phyloP scores from a whole-genome alignment of 2,888 invertebrate genomes.

The Vesta saturnalis region DNA sequence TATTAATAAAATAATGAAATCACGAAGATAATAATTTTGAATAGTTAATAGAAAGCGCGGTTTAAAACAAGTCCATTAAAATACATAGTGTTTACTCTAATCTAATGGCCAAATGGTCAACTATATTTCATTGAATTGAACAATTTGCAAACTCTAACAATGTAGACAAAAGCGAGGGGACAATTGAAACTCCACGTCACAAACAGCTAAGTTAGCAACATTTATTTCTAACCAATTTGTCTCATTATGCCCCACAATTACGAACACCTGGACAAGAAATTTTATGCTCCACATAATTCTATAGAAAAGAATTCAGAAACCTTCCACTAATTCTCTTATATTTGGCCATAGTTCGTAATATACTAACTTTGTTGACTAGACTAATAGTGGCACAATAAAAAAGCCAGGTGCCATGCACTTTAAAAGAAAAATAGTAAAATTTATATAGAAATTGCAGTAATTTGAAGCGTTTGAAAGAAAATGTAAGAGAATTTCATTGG shows the following conservation, averaged over 20 bases:
- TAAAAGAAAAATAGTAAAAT: background rate
- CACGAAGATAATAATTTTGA: too few species aligned
- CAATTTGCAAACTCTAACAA: conserved; percentile 41
- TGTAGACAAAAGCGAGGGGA: conserved; percentile 35
- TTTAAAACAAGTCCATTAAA: too few species aligned
- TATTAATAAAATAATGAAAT: conserved; percentile 3
- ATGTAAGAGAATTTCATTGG: conserved; percentile 18
- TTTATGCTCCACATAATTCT: conserved; percentile 46
- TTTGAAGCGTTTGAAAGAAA: background rate
- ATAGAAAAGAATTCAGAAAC: too few species aligned
- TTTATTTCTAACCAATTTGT: conserved; percentile 57
- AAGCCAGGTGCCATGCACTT: conserved; percentile 28
- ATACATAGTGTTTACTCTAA: background rate
- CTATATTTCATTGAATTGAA: conserved; percentile 41
- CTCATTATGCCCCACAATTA: conserved; percentile 57
- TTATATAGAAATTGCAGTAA: conserved; percentile 3
- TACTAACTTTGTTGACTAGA: background rate
- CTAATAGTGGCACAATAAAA: conserved; percentile 8
- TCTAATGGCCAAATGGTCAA: conserved; percentile 25
- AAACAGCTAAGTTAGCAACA: conserved; percentile 30
- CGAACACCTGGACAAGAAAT: conserved; percentile 52
- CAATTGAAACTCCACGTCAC: conserved; percentile 38
- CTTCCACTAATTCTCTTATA: conserved; percentile 5
- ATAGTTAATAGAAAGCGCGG: too few species aligned
- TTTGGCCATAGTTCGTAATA: background rate